Base-by-base conservation (phyloP, 2,113 vertebrate species). In the Drymodes brunneopygia region DNA sequence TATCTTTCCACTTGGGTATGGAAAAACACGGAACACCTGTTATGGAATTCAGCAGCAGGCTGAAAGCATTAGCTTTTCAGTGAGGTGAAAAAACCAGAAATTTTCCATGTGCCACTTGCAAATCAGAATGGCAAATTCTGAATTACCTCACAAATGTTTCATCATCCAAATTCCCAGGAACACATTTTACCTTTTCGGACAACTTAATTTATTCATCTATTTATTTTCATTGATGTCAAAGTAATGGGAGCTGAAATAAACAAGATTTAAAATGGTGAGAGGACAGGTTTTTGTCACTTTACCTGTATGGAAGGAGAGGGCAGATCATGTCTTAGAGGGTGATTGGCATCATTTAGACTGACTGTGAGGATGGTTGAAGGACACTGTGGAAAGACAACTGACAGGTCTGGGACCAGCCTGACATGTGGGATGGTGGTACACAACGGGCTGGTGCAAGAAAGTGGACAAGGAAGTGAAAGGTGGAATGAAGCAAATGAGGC, bases 391-490 rank as follows among this genome's bases (percentile, higher is more conserved):
- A 82, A 71, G 42, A 33, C 0, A 2, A 13, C 10, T 25, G 69
- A 13, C 40, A 47, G 48, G 17, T 67, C 36, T 69, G 69, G 47
- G 45, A 48, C 7, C 15, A 45, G 53, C 7, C 33, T 73, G 69
- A 10, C 12, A 23, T 47, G 12, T 0, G 0, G 35, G 18, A 56
- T 20, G 10, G 4, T 6, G 11, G 8, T 16, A 77, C n/a, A 35
- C 6, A 25, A 8, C 0, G 2, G 36, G 69, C 42, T 45, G 24
- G 12, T 73, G 28, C n/a, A 40, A 36, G 33, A 71, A 60, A 13
- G 24, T 73, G 31, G 28, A 17, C 1, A 1, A 53, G 20, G 16
- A n/a, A 53, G 24, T 16, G 31, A 72, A 58, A 47, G 33, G 33
- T 51, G 44, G 8, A 60, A 78, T 8, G 24, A 87, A 74, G 24